Evolutionary conservation across 1,140 invertebrate species (phyloP).

Genomic region (Elysia chlorotica): DNA sequence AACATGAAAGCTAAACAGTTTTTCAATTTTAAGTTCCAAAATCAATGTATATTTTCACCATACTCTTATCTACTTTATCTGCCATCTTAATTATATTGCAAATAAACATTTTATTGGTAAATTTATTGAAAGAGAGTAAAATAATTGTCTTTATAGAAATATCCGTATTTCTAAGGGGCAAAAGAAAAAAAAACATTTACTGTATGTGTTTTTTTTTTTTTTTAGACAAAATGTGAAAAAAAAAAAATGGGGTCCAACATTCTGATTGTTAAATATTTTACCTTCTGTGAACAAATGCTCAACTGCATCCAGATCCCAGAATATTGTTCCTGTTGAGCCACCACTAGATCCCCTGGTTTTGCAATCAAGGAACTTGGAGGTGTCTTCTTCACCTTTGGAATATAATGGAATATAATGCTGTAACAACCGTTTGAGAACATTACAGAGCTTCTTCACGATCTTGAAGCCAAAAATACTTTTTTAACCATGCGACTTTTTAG

Average conservation of each 20-base stretch:
- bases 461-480: not conserved
- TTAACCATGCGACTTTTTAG: not conserved
- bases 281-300: slow-evolving; percentile 51
- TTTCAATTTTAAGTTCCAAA: no score
- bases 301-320: slow-evolving; percentile 57
- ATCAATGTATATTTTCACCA: no score
- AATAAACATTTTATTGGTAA: slow-evolving; percentile 11
- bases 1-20: not conserved
- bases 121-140: no score
- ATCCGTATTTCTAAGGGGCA: no score
- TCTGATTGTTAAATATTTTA: no score
- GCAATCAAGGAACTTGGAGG: slow-evolving; percentile 59
- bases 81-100: no score
- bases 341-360: slow-evolving; percentile 60
- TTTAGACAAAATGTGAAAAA: no score
- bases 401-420: not conserved
- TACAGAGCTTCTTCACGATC: not conserved
- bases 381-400: slow-evolving; percentile 39
- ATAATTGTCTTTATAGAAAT: no score
- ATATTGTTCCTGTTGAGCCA: slow-evolving; percentile 55
- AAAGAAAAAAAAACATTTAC: no score
- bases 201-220: no score
- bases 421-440: not conserved
- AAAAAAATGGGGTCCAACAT: no score
- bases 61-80: no score